Evolutionary conservation across 2,888 invertebrate species (phyloP).

Genomic region (Penaeus monodon): DNA sequence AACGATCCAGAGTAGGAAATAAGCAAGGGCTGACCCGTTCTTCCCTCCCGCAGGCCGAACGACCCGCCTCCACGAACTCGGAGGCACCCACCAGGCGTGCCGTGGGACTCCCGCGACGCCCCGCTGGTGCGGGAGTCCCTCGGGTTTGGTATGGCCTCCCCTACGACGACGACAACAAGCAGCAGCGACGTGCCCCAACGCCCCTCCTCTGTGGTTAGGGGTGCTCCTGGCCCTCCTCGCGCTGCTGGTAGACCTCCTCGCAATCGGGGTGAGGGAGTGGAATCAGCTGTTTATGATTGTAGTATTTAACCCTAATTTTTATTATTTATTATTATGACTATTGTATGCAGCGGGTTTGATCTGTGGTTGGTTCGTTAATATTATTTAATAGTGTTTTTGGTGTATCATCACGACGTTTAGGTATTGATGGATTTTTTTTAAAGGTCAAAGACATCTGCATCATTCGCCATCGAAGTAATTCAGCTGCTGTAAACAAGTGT

Average conservation of each 20-base stretch:
- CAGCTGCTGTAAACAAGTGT: no score
- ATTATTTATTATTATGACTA: no score
- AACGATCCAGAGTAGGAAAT: not conserved
- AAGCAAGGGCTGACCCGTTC: not conserved
- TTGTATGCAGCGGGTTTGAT: no score
- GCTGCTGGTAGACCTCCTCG: not conserved
- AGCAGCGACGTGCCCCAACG: not conserved
- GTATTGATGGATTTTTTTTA: no score
- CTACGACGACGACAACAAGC: conserved; percentile 6
- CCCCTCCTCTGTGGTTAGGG: not conserved
- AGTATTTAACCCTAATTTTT: no score
- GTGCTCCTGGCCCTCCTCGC: conserved; percentile 1
- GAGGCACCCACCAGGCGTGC: conserved; percentile 38
- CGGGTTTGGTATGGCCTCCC: conserved; percentile 64
- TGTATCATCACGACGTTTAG: no score
- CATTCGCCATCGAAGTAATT: no score
- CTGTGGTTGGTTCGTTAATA: no score
- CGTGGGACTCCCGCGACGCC: conserved; percentile 48
- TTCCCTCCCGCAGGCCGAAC: conserved; percentile 23
- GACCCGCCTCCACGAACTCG: conserved; percentile 35
- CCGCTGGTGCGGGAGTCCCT: conserved; percentile 58
- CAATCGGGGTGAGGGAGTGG: not conserved
- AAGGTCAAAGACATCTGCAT: no score
- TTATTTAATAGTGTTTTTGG: no score
- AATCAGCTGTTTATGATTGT: not conserved